A percentile compares a stretch with the other conserved stretches of the same genome.
phyloP scores from a whole-genome alignment of 2,113 vertebrate species.

The Pteruthius melanotis region DNA sequence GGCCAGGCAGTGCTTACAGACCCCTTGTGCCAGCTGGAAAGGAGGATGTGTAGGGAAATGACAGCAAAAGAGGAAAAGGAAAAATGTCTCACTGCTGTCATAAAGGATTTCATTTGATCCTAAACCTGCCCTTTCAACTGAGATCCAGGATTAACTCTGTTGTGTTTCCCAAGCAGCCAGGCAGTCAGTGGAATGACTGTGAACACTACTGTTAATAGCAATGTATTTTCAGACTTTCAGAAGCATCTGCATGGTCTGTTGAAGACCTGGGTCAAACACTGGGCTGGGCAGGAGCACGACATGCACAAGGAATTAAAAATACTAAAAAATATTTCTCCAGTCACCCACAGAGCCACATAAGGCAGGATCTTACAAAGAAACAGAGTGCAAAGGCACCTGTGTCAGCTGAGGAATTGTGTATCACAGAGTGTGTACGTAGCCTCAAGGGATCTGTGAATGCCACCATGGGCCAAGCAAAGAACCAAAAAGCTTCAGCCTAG shows the following conservation, averaged over 20 bases:
- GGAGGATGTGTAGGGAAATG: not conserved
- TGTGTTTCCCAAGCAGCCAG: not conserved
- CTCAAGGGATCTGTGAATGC: not conserved
- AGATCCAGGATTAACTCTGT: not conserved
- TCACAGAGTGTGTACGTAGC: rapidly evolving
- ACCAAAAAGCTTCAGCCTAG: not conserved
- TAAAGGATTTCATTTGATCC: not conserved
- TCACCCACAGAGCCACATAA: not conserved
- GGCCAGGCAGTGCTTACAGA: not conserved
- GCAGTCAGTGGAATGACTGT: not conserved
- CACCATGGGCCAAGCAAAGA: not conserved
- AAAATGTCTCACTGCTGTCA: not conserved
- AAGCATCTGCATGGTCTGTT: not conserved
- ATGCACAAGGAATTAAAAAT: not conserved
- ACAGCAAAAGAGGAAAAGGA: not conserved
- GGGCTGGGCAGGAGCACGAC: not conserved
- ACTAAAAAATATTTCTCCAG: not conserved
- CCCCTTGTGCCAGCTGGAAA: not conserved
- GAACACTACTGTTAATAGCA: not conserved
- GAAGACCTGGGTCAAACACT: not conserved
- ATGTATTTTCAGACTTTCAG: not conserved
- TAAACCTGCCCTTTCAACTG: not conserved
- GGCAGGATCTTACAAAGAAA: not conserved
- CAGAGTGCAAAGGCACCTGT: not conserved
- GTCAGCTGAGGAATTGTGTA: not conserved